These are phyloP conservation scores for Sebastes nivosus DNA, from an alignment of 2,797 vertebrate genomes.

Conservation along the genomic window DNA sequence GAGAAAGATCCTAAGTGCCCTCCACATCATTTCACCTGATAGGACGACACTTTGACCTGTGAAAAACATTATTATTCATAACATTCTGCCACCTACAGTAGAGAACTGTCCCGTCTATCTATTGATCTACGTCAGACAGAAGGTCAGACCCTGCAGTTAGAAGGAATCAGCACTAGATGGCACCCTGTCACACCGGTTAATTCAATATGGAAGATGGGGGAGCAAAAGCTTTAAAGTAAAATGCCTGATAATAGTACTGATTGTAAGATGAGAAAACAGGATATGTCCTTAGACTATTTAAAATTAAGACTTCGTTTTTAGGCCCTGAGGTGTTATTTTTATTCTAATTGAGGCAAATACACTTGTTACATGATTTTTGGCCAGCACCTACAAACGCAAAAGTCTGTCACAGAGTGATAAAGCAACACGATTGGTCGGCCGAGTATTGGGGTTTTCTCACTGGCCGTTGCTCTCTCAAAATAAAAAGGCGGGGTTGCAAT, in stretches of 20 bases:
- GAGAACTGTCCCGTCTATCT: too few relatives aligned
- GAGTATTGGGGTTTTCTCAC: fast-evolving
- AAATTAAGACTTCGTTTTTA: neutral
- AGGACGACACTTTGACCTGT: too few relatives aligned
- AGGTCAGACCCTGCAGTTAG: neutral
- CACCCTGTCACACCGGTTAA: neutral
- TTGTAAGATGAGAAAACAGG: neutral
- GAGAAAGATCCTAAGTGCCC: too few relatives aligned
- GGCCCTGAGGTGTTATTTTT: neutral
- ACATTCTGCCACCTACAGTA: neutral
- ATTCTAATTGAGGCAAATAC: neutral
- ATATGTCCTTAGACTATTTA: neutral
- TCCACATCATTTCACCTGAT: neutral
- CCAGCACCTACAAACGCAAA: too few relatives aligned
- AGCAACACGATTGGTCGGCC: too few relatives aligned
- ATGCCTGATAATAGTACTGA: neutral
- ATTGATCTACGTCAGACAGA: neutral
- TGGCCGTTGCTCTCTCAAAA: too few relatives aligned
- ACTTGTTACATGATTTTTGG: neutral
- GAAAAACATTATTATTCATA: too few relatives aligned
- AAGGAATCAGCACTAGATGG: constrained; percentile 41
- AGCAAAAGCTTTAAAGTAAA: neutral
- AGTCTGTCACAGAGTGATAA: too few relatives aligned
- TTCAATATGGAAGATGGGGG: neutral
- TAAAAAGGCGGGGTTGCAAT: too few relatives aligned